These are phyloP conservation scores for Tiliacea citrago DNA, from an alignment of 2,888 invertebrate species.

Conservation along the genomic window DNA sequence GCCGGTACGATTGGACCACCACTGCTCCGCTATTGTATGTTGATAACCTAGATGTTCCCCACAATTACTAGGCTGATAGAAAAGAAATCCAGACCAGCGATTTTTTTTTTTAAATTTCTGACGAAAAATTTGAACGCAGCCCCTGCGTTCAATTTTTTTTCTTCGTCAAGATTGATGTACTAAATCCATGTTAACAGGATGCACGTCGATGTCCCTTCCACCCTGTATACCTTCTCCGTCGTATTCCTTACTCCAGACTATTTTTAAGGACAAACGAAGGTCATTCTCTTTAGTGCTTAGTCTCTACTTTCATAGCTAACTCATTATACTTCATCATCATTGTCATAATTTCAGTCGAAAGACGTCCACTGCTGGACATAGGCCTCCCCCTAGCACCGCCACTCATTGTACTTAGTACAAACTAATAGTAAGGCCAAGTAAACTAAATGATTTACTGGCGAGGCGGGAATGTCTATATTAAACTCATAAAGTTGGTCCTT, in stretches of 20 bases:
- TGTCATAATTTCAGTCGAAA: too few relatives aligned
- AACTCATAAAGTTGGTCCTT: slow-evolving; percentile 73
- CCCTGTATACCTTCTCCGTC: neutral
- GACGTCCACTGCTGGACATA: too few relatives aligned
- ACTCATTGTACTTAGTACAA: slow-evolving; percentile 13
- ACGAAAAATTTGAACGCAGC: too few relatives aligned
- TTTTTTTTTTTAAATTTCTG: too few relatives aligned
- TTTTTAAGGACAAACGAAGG: neutral
- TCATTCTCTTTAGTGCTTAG: neutral
- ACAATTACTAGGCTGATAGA: neutral
- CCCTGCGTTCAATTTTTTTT: too few relatives aligned
- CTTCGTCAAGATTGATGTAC: too few relatives aligned
- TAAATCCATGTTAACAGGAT: too few relatives aligned
- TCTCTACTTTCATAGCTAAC: neutral
- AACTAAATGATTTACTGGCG: slow-evolving; percentile 70
- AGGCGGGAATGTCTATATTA: slow-evolving; percentile 77
- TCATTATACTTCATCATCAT: neutral
- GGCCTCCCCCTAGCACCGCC: too few relatives aligned
- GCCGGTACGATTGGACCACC: too few relatives aligned
- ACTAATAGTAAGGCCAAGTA: slow-evolving; percentile 23
- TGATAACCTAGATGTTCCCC: neutral
- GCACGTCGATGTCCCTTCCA: too few relatives aligned
- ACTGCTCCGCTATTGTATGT: too few relatives aligned
- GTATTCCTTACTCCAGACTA: neutral
- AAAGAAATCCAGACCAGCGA: too few relatives aligned